Conservation (phyloP, 2,888 invertebrate species). For the Sturmia bella region DNA sequence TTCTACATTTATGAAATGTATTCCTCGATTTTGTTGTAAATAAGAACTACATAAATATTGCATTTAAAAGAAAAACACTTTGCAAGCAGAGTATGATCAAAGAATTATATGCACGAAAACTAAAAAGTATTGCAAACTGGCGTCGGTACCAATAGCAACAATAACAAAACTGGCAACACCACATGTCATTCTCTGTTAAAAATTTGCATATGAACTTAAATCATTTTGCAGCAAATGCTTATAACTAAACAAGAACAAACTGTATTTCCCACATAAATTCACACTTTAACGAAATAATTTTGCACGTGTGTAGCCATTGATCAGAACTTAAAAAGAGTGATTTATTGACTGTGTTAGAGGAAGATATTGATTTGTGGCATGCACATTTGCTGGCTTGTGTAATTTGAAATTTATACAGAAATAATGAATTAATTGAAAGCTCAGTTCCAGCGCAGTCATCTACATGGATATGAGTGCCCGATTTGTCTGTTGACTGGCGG, state of each 20-base stretch:
- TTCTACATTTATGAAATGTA: too few relatives aligned
- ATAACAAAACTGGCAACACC: slow-evolving; percentile 39
- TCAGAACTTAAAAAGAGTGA: slow-evolving; percentile 21
- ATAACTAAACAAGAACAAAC: slow-evolving; percentile 78
- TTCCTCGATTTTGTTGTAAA: too few relatives aligned
- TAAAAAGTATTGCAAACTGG: slow-evolving; percentile 34
- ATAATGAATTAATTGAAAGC: too few relatives aligned
- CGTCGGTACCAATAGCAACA: slow-evolving; percentile 40
- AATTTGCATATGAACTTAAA: slow-evolving; percentile 79
- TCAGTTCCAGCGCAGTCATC: too few relatives aligned
- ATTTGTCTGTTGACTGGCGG: too few relatives aligned
- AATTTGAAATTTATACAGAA: too few relatives aligned
- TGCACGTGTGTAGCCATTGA: slow-evolving; percentile 73
- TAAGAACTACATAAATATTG: too few relatives aligned
- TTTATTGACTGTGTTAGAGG: not conserved
- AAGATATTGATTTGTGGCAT: too few relatives aligned
- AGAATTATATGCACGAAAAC: not conserved
- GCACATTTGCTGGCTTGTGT: too few relatives aligned
- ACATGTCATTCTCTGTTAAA: slow-evolving; percentile 62
- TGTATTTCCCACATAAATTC: slow-evolving; percentile 82
- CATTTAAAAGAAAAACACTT: slow-evolving; percentile 4
- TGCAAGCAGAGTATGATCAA: not conserved
- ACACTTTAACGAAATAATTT: slow-evolving; percentile 80
- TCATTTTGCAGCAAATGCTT: slow-evolving; percentile 76
- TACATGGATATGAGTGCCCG: too few relatives aligned